phyloP scores from a whole-genome alignment of 1,140 invertebrate genomes.

The Drosophila burlai region DNA sequence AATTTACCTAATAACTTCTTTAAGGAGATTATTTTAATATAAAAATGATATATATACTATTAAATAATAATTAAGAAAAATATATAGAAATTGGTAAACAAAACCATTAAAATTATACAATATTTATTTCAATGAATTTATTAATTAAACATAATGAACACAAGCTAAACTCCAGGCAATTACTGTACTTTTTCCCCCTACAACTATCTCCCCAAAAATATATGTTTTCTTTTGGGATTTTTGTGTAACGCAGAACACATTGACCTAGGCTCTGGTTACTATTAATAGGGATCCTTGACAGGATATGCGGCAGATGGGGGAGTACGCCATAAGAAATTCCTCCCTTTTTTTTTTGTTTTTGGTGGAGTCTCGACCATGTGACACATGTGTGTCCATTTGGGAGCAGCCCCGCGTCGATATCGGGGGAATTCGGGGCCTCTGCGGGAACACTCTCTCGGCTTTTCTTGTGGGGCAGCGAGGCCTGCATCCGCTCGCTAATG shows the following conservation, averaged over 20 bases:
- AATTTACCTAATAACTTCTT: background rate
- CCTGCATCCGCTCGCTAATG: constrained; percentile 81
- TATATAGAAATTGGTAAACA: no score
- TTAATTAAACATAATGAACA: background rate
- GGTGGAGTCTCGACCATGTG: constrained; percentile 42
- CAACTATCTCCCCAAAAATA: background rate
- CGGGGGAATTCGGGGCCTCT: background rate
- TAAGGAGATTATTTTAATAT: background rate
- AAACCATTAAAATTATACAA: background rate
- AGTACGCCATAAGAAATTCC: background rate
- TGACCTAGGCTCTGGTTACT: constrained; percentile 24
- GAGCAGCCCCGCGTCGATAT: constrained; percentile 2
- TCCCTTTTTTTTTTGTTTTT: background rate
- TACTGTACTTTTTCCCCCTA: background rate
- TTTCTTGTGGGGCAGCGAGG: constrained; percentile 56
- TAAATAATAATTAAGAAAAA: background rate
- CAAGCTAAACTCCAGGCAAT: no score
- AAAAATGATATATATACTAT: background rate
- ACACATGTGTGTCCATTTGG: constrained; percentile 78
- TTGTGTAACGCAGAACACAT: constrained; percentile 4
- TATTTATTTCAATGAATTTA: background rate
- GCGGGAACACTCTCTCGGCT: constrained; percentile 1
- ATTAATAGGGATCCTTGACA: constrained; percentile 24
- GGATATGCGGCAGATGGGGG: constrained; percentile 23
- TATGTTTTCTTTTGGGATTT: background rate